Evolutionary conservation across 2,888 invertebrate genomes (phyloP), one percentile per base, ranked within the genome.

Genomic region (Panorpa germanica): DNA sequence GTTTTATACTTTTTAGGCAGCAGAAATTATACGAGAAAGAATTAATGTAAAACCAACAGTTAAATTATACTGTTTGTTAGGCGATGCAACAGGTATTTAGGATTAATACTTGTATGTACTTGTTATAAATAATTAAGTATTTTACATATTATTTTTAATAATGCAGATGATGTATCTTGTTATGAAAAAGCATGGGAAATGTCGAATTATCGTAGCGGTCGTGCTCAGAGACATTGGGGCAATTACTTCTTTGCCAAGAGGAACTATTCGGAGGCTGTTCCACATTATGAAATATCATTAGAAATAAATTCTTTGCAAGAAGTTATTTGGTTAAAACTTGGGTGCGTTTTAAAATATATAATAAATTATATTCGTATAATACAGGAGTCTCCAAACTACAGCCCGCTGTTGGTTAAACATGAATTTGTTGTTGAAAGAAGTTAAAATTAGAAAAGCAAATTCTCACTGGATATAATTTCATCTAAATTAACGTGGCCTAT

Each of bases 181-280:
- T 98, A 88, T 47, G 71, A 81, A 43, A 78, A 73, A 43, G 96
- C 95, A 0, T 95, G 95, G 90, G 70, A 80, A 42, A 60, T 93
- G 37, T 91, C 91, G 0, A 66, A 70, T 5, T 59, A 71, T 33
- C 70, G 65, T 30, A 88, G 83, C 52, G 77, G 83, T 28, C 60
- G 82, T 31, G 90, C 86, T 0, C 83, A 88, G 49, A 62, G 83
- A 14, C 82, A 88, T 44, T 81, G 95, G 74, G 96, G 85, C 7
- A 66, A 72, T 45, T 74, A 68, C 49, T 65, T 75, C 40, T 85
- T 76, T 44, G 55, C 63, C 3, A 71, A 68, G 38, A 76, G 81
- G 42, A 61, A 78, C 50, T 90, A 81, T 46, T 62, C 61, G 9
- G 66, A 78, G 43, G 75, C 83, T 37, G 70, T 90, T 38, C 70